Percentiles rank a stretch among this genome's conserved stretches.
Evolutionary conservation across 2,888 invertebrate species (phyloP).

Genomic region (Dysmachus trigonus): DNA sequence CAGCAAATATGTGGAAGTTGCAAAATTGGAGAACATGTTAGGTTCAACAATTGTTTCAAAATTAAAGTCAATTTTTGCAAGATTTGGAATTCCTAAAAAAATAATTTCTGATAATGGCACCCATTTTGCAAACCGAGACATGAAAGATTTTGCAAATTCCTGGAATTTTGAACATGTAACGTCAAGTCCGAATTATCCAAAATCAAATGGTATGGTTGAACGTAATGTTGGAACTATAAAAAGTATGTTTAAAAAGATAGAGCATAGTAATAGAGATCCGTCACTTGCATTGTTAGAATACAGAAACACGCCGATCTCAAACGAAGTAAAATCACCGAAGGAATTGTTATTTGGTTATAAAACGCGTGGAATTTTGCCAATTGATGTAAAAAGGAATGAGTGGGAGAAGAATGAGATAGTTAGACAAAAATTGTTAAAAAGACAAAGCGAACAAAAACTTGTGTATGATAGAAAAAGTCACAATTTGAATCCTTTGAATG

Average conservation of each 20-base stretch:
- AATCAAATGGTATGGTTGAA: slow-evolving; percentile 23
- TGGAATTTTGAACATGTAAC: slow-evolving; percentile 20
- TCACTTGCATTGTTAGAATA: not conserved
- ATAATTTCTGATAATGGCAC: slow-evolving; percentile 9
- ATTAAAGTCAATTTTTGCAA: slow-evolving; percentile 35
- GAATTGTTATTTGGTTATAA: not conserved
- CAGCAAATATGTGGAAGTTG: not conserved
- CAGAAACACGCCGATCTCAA: not conserved
- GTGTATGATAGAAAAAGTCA: not conserved
- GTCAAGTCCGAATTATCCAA: not conserved
- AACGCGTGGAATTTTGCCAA: not conserved
- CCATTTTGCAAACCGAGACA: not conserved
- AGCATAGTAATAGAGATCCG: not conserved
- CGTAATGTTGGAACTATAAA: not conserved
- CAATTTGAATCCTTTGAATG: not conserved
- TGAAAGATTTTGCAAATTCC: not conserved
- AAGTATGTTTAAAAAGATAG: slow-evolving; percentile 21
- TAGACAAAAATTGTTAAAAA: not conserved
- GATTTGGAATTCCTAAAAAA: slow-evolving; percentile 29
- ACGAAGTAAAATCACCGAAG: not conserved
- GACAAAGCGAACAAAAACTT: not conserved
- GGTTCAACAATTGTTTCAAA: slow-evolving; percentile 9
- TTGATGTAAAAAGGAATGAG: not conserved
- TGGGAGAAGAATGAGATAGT: not conserved
- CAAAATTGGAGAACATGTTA: slow-evolving; percentile 26